Evolutionary conservation across 2,888 invertebrate genomes (phyloP).

Genomic region (Shargacucullia verbasci): DNA sequence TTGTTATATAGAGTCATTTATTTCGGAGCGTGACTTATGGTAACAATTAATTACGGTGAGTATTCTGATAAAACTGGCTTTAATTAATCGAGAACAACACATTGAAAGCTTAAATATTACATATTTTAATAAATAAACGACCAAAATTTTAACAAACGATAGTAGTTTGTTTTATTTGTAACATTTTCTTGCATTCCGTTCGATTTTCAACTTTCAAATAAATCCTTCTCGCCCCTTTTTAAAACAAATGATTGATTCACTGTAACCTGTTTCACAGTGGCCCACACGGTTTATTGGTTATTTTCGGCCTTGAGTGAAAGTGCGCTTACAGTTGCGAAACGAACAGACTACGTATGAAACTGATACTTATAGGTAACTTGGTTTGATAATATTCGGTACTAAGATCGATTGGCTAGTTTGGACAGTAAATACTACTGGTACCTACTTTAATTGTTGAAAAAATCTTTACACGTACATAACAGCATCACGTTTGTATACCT

Average conservation of each 20-base stretch:
- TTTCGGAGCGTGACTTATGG: neutral
- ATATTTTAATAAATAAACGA: slow-evolving; percentile 31
- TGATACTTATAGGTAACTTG: slow-evolving; percentile 37
- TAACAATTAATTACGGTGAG: slow-evolving; percentile 19
- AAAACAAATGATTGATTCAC: slow-evolving; percentile 40
- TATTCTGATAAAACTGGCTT: slow-evolving; percentile 23
- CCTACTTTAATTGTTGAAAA: neutral
- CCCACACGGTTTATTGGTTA: slow-evolving; percentile 64
- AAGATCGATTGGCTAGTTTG: neutral
- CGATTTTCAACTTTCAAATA: too few relatives aligned
- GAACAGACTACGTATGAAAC: slow-evolving; percentile 26
- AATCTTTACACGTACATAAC: too few relatives aligned
- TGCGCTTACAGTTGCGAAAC: slow-evolving; percentile 61
- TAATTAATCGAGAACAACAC: slow-evolving; percentile 31
- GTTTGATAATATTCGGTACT: slow-evolving; percentile 22
- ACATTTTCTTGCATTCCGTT: too few relatives aligned
- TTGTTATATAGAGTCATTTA: slow-evolving; percentile 21
- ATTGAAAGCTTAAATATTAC: slow-evolving; percentile 11
- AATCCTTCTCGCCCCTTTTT: too few relatives aligned
- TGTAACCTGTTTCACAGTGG: slow-evolving; percentile 42
- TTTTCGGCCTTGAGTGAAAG: slow-evolving; percentile 85
- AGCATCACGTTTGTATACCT: too few relatives aligned
- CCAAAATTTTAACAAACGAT: slow-evolving; percentile 11
- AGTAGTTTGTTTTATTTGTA: too few relatives aligned
- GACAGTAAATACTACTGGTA: neutral